Evolutionary conservation across 2,113 vertebrate genomes (phyloP).

Genomic region (Brachyhypopomus gauderio): DNA sequence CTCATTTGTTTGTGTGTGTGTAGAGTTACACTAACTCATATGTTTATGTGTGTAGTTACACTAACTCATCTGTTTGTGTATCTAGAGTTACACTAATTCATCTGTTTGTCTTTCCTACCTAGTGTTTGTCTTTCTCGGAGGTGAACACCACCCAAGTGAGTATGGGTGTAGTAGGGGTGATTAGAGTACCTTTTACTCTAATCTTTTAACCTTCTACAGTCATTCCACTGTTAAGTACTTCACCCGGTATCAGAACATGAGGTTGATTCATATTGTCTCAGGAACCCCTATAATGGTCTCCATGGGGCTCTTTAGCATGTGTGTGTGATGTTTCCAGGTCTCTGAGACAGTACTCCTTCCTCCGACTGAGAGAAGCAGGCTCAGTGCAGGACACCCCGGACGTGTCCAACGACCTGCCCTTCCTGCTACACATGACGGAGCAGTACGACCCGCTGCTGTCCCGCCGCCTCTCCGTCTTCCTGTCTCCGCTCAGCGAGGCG

Average conservation of each 20-base stretch:
- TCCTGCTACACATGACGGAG: slow-evolving; percentile 82
- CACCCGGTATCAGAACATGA: too few species aligned
- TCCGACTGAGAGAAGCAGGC: slow-evolving; percentile 63
- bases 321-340: slow-evolving; percentile 57
- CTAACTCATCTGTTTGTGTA: too few species aligned
- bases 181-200: slow-evolving; percentile 4
- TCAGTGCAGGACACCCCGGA: slow-evolving; percentile 73
- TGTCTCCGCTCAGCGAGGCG: slow-evolving; percentile 78
- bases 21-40: too few species aligned
- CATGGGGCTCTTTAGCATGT: not conserved
- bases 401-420: slow-evolving; percentile 80
- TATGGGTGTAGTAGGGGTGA: slow-evolving; percentile 12
- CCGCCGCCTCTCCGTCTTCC: slow-evolving; percentile 78
- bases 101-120: slow-evolving; percentile 21
- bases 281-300: not conserved
- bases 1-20: too few species aligned
- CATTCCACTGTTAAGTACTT: not conserved
- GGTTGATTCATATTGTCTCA: not conserved
- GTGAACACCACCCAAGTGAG: slow-evolving; percentile 2
- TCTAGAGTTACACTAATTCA: slow-evolving; percentile 1
- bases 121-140: not conserved
- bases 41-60: too few species aligned
- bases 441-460: slow-evolving; percentile 78
- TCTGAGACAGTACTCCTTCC: slow-evolving; percentile 77
- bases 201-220: not conserved